Base-by-base conservation (phyloP, 2,113 vertebrate genomes). In the Malurus elegans region DNA sequence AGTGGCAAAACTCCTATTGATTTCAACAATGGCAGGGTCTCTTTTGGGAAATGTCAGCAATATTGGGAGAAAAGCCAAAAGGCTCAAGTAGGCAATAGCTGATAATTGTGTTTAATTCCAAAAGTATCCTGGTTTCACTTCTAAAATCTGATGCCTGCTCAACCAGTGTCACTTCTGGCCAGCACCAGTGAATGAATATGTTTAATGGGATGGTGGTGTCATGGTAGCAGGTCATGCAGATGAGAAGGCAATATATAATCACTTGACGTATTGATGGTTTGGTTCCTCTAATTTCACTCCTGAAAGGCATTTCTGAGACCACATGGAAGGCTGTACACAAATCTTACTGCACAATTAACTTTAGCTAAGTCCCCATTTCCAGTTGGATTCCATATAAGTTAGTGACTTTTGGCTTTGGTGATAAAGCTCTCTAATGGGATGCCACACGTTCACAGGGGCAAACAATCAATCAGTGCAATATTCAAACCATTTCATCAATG, bases 401-500 rank as follows among this genome's bases (percentile, higher is more conserved):
- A 21, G 57, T 80, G 56, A 70, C 32, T 47, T 95, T 92, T 90
- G 60, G 44, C 85, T 93, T 34, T 83, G 53, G 83, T 71, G 44
- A 85, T 96, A 81, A 94, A 88, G 53, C 38, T 92, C 83, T 80
- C 57, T 86, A 91, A 93, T 65, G 31, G 56, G 36, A 56, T 83
- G 28, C 24, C 61, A 19, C 64, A 31, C 0, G 7, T 58, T 93
- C 58, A 76, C 3, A 8, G 56, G 67, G 54, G 44, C 83, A 88
- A 83, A 82, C 40, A 92, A 95, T 95, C 84, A 91, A 71, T 88
- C 80, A 91, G 29, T 61, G 57, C 73, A 95, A 51, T 93, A 74
- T 83, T 89, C 51, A 97, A 69, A 79, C 57, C 32, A 3, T 47
- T 80, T 84, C 87, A 86, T 87, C 86, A 83, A 60, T 71, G 88